A percentile compares a stretch with the other conserved stretches of the same genome.
Conservation (phyloP, 2,113 vertebrate genomes). For the Psittacula cyanocephala region DNA sequence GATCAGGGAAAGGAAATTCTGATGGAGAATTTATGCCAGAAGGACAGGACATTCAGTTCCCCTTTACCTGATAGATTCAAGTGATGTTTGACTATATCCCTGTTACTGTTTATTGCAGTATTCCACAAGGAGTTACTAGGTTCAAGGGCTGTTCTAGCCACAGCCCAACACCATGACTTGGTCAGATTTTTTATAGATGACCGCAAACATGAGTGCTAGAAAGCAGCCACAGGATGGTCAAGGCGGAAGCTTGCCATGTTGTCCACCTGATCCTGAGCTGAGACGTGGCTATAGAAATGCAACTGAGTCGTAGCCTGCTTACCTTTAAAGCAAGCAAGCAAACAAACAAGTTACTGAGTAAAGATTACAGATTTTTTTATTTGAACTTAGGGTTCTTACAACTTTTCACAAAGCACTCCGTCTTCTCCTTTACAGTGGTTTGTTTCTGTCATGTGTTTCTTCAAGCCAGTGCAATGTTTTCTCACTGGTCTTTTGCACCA, state of each 20-base stretch:
- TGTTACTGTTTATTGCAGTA: not conserved
- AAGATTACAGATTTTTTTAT: not conserved
- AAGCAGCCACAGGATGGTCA: not conserved
- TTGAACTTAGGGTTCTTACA: not conserved
- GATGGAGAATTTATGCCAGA: not conserved
- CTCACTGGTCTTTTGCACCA: not conserved
- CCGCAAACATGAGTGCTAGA: not conserved
- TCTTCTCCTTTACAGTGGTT: not conserved
- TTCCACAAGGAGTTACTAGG: not conserved
- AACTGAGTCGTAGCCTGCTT: not conserved
- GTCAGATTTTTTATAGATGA: not conserved
- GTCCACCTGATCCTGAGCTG: not conserved
- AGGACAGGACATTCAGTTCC: not conserved
- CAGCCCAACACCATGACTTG: fast-evolving
- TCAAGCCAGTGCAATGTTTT: not conserved
- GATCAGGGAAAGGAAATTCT: not conserved
- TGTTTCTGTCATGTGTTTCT: not conserved
- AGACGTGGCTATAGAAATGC: not conserved
- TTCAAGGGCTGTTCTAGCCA: not conserved
- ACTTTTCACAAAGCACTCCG: not conserved
- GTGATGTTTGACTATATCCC: not conserved
- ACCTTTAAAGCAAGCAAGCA: not conserved
- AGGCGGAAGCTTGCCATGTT: not conserved
- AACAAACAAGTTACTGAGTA: not conserved
- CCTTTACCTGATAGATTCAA: not conserved